These are phyloP conservation scores for Homalodisca vitripennis DNA, from an alignment of 1,140 invertebrate genomes.

Conservation along the genomic window DNA sequence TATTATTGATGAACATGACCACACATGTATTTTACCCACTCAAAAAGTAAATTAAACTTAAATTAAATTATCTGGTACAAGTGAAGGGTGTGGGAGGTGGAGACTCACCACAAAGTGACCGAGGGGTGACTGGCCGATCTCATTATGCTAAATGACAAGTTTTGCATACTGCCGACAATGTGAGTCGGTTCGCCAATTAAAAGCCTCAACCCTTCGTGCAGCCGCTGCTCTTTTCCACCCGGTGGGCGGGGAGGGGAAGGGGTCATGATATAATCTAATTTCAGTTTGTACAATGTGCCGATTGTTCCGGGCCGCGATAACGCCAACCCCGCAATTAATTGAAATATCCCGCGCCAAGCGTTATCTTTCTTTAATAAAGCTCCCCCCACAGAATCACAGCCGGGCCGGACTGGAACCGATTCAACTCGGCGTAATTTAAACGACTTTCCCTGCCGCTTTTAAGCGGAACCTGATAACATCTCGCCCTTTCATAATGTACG, in stretches of 20 bases:
- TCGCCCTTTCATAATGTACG: constrained; percentile 1
- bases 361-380: constrained; percentile 26
- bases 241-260: constrained; percentile 2
- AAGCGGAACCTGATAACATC: neutral
- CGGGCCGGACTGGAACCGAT: neutral
- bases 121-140: neutral
- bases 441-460: neutral
- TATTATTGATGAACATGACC: too few relatives aligned
- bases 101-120: neutral
- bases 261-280: constrained; percentile 24
- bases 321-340: constrained; percentile 21
- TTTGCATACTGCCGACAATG: constrained; percentile 20
- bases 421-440: constrained; percentile 12
- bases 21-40: too few relatives aligned
- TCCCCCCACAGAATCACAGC: neutral
- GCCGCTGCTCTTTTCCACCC: constrained; percentile 13
- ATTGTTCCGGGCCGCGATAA: constrained; percentile 22
- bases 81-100: neutral
- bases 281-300: constrained; percentile 26
- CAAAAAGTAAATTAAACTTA: too few relatives aligned
- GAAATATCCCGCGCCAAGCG: constrained; percentile 5
- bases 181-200: constrained; percentile 17
- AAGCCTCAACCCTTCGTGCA: constrained; percentile 19
- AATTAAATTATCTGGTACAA: too few relatives aligned
- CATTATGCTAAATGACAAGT: constrained; percentile 5